Conservation (phyloP, 1,140 invertebrate genomes). For the Papilio glaucus region DNA sequence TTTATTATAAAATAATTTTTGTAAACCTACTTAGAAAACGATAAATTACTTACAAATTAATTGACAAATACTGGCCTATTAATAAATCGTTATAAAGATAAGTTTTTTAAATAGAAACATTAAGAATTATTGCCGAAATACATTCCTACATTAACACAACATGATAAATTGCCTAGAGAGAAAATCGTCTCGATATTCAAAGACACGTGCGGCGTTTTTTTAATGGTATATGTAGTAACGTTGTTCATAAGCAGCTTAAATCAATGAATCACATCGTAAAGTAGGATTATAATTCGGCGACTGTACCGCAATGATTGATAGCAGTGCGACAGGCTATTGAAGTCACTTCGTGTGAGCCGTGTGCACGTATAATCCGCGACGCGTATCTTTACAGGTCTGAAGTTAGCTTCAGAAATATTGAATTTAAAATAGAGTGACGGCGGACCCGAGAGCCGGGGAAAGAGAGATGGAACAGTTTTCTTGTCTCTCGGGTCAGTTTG, state of each 20-base stretch:
- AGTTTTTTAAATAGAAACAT: slow-evolving; percentile 22
- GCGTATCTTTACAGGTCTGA: background rate
- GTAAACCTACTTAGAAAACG: slow-evolving; percentile 4
- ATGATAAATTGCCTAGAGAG: slow-evolving; percentile 3
- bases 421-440: background rate
- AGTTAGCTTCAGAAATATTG: slow-evolving; percentile 4
- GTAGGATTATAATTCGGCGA: slow-evolving; percentile 32
- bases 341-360: background rate
- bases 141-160: slow-evolving; percentile 14
- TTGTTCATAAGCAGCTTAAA: slow-evolving; percentile 39
- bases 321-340: slow-evolving; percentile 29
- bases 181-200: slow-evolving; percentile 1
- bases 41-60: slow-evolving; percentile 13
- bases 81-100: slow-evolving; percentile 16
- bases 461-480: too few relatives aligned
- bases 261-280: slow-evolving; percentile 41
- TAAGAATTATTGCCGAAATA: slow-evolving; percentile 24
- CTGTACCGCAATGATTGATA: slow-evolving; percentile 39
- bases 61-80: slow-evolving; percentile 3
- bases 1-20: background rate
- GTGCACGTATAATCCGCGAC: background rate
- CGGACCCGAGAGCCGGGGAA: too few relatives aligned
- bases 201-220: slow-evolving; percentile 29
- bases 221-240: slow-evolving; percentile 19
- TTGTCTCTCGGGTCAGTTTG: background rate